Conservation (phyloP, 2,888 invertebrate genomes). For the Clostera curtula region DNA sequence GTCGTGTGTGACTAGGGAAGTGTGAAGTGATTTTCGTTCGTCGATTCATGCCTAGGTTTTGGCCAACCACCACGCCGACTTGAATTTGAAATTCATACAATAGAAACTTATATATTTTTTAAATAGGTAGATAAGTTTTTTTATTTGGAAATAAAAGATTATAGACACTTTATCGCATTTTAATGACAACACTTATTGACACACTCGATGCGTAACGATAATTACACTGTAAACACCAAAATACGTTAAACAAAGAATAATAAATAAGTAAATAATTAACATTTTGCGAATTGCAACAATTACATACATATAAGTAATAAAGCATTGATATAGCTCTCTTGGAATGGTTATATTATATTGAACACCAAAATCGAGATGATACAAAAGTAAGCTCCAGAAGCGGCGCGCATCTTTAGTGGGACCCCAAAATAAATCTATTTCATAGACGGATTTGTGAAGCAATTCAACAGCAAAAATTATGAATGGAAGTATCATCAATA, state of each 20-base stretch:
- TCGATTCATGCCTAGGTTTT: no score
- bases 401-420: slow-evolving; percentile 4
- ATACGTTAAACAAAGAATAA: slow-evolving; percentile 13
- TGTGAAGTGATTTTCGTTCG: no score
- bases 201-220: slow-evolving; percentile 9
- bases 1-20: no score
- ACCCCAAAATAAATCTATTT: background rate
- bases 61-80: no score
- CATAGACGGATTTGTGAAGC: no score
- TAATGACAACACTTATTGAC: slow-evolving; percentile 19
- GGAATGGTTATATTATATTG: slow-evolving; percentile 51
- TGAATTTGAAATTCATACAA: no score
- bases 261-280: slow-evolving; percentile 14
- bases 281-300: slow-evolving; percentile 26
- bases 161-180: no score
- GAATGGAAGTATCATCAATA: no score
- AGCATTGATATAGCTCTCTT: slow-evolving; percentile 25
- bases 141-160: no score
- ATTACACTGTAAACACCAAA: slow-evolving; percentile 3
- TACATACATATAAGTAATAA: slow-evolving; percentile 14
- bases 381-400: slow-evolving; percentile 25
- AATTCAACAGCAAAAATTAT: no score
- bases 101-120: no score
- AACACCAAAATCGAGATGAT: slow-evolving; percentile 30
- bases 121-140: no score